These are phyloP conservation scores for Apotomis turbidana DNA, from an alignment of 2,888 invertebrate species.

Conservation along the genomic window DNA sequence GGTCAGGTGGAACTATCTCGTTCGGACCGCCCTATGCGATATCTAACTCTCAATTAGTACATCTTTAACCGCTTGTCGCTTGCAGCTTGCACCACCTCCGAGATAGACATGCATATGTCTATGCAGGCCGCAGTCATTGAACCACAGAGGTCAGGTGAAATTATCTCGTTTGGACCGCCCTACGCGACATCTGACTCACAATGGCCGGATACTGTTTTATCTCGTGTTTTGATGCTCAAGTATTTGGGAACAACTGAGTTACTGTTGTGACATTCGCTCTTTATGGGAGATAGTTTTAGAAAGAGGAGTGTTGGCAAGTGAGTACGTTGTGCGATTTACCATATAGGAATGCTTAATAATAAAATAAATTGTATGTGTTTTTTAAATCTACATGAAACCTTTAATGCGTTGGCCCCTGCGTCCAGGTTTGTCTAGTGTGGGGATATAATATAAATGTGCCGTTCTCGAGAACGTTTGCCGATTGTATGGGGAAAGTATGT, in stretches of 20 bases:
- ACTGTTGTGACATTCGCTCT: slow-evolving; percentile 28
- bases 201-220: slow-evolving; percentile 73
- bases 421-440: no score
- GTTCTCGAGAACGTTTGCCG: no score
- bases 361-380: no score
- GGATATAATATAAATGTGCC: no score
- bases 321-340: background rate
- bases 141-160: slow-evolving; percentile 83
- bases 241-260: slow-evolving; percentile 58
- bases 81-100: slow-evolving; percentile 46
- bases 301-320: background rate
- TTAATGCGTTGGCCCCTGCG: no score
- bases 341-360: no score
- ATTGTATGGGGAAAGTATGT: no score
- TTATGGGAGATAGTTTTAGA: slow-evolving; percentile 5
- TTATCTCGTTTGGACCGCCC: slow-evolving; percentile 75
- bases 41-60: slow-evolving; percentile 70
- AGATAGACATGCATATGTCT: slow-evolving; percentile 80
- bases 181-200: slow-evolving; percentile 78
- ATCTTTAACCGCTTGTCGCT: background rate
- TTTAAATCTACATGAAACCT: no score
- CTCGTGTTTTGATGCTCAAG: slow-evolving; percentile 58
- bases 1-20: slow-evolving; percentile 84
- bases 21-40: slow-evolving; percentile 72
- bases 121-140: slow-evolving; percentile 82